phyloP scores from a whole-genome alignment of 2,888 invertebrate species.

The Ormia ochracea region DNA sequence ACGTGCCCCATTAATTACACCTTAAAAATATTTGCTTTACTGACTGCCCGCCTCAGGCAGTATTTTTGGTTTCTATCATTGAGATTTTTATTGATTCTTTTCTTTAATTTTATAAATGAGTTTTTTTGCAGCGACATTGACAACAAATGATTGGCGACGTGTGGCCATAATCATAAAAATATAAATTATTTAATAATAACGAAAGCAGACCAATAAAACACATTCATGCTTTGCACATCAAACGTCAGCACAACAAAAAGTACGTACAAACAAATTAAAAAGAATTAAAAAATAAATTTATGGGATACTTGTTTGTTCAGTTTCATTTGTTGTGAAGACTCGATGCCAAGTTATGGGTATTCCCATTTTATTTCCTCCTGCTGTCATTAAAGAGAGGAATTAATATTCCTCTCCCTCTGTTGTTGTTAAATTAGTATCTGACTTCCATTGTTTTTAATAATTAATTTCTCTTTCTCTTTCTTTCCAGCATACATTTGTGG shows the following conservation, averaged over 20 bases:
- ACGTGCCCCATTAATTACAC: slow-evolving; percentile 57
- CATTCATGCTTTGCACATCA: not conserved
- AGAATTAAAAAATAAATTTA: slow-evolving; percentile 16
- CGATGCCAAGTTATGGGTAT: not conserved
- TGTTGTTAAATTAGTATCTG: no score
- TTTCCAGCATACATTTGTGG: no score
- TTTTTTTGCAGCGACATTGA: slow-evolving; percentile 10
- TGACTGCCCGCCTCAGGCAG: not conserved
- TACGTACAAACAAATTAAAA: not conserved
- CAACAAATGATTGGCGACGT: slow-evolving; percentile 57
- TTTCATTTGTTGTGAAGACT: slow-evolving; percentile 13
- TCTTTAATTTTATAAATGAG: slow-evolving; percentile 28
- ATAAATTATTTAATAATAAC: slow-evolving; percentile 32
- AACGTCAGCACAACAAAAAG: not conserved
- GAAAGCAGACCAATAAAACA: not conserved
- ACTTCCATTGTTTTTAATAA: no score
- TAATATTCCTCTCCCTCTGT: no score
- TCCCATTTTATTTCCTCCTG: not conserved
- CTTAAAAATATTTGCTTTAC: slow-evolving; percentile 42
- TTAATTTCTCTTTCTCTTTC: no score
- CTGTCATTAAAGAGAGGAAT: no score
- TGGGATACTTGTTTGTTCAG: slow-evolving; percentile 2
- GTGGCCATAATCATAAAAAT: slow-evolving; percentile 51
- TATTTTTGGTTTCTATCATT: not conserved
- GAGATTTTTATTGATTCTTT: not conserved